A percentile compares a stretch with the other conserved stretches of the same genome.
phyloP scores from a whole-genome alignment of 2,888 invertebrate genomes.

The Antheraea yamamai region DNA sequence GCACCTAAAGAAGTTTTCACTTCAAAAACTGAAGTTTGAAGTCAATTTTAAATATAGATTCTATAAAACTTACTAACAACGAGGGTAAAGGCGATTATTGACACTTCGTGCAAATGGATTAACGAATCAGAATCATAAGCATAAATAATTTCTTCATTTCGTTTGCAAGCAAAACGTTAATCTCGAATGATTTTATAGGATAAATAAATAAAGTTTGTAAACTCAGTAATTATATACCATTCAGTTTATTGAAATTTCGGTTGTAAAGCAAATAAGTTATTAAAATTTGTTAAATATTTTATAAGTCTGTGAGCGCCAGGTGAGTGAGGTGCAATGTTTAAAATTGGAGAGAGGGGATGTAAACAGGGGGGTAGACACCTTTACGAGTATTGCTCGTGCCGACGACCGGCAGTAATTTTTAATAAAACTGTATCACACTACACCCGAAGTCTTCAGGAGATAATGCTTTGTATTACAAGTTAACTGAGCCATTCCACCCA shows the following conservation, averaged over 20 bases:
- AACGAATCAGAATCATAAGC: background rate
- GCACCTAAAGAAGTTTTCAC: too few relatives aligned
- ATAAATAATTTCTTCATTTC: background rate
- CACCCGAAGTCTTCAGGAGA: constrained; percentile 32
- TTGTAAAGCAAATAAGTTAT: constrained; percentile 42
- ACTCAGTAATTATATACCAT: constrained; percentile 16
- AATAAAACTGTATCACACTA: constrained; percentile 62
- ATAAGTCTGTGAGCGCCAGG: constrained; percentile 31
- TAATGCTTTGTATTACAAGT: constrained; percentile 40
- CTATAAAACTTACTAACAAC: background rate
- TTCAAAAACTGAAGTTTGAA: background rate
- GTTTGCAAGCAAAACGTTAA: background rate
- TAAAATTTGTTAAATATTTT: constrained; percentile 52
- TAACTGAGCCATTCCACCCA: constrained; percentile 26
- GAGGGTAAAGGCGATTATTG: background rate
- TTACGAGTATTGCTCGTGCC: constrained; percentile 63
- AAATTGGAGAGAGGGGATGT: constrained; percentile 24
- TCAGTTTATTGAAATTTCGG: constrained; percentile 37
- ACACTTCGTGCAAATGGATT: background rate
- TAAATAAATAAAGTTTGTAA: background rate
- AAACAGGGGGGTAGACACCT: constrained; percentile 49
- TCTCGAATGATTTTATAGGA: background rate
- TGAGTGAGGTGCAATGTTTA: constrained; percentile 29
- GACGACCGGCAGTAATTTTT: constrained; percentile 55
- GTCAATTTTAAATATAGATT: background rate